Base-by-base conservation (phyloP, 2,888 invertebrate species). In the Notodonta dromedarius region DNA sequence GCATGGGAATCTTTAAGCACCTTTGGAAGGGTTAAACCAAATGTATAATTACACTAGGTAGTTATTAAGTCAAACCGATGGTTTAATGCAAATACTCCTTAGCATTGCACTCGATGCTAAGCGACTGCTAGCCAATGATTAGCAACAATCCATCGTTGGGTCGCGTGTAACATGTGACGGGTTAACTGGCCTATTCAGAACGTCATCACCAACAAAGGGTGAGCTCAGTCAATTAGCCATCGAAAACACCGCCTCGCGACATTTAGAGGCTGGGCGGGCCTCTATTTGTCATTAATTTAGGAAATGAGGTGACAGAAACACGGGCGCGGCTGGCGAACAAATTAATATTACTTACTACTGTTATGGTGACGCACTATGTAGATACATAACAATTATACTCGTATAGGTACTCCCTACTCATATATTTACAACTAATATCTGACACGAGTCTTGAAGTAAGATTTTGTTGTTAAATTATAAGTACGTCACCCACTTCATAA, bases 251-350 rank as follows among this genome's bases (percentile, higher is more conserved):
- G 78, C 80, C 79, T 76, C 75, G 79, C 86, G 87, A 89, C 89
- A 88, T 88, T 89, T 86, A 87, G 87, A 87, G 80, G 76, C 75
- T 76, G 84, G 85, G 85, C 78, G 86, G 78, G 82, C 76, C 83
- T 82, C 84, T 92, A 88, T 93, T 93, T 92, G 92, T 91, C 91
- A 91, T 91, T 91, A 92, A 92, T 91, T 92, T 91, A 82, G 89
- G 87, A 82, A 89, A 88, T 89, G 87, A 90, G 88, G 89, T 89
- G 90, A 91, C 91, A 88, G 86, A 77, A 87, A 87, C 88, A 86
- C 77, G 80, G 92, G 91, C 83, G 89, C 84, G 90, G 89, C 83
- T 82, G 73, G 81, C 79, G 80, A 81, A 82, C 86, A 87, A 91
- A 91, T 92, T 92, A 91, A 88, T 87, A 84, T 80, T 80, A 83